Conservation (phyloP, 2,797 vertebrate genomes). For the Stomatorhinus walkeri region DNA sequence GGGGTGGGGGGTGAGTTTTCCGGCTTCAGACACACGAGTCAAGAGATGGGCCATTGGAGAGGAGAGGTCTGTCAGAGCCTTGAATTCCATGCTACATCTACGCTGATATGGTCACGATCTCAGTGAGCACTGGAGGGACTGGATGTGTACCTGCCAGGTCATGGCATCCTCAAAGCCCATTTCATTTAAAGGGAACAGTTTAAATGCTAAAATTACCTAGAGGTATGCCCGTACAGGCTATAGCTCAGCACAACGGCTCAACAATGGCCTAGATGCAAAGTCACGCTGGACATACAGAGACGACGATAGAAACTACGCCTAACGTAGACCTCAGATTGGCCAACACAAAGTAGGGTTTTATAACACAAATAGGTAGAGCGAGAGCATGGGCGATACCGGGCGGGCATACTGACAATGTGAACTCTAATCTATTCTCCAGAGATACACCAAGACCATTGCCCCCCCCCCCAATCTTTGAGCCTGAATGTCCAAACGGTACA, state of each 20-base stretch:
- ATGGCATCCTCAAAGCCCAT: background rate
- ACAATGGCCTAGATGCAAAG: background rate
- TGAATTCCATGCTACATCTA: background rate
- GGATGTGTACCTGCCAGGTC: background rate
- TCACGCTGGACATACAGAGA: background rate
- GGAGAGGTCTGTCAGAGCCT: background rate
- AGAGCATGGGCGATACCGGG: background rate
- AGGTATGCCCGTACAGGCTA: background rate
- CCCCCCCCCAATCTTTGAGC: background rate
- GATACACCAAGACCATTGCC: background rate
- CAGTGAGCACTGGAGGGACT: background rate
- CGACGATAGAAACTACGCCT: background rate
- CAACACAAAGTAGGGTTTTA: background rate
- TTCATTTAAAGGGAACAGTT: background rate
- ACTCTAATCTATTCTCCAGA: background rate
- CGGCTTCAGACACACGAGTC: background rate
- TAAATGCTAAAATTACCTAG: background rate
- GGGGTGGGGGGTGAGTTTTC: background rate
- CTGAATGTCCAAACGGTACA: constrained; percentile 14
- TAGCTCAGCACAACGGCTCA: background rate
- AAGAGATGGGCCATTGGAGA: background rate
- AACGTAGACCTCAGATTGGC: background rate
- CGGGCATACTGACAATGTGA: background rate
- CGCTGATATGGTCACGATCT: background rate
- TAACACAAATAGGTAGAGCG: background rate